phyloP scores from a whole-genome alignment of 2,888 invertebrate genomes.

The Synergus japonicus region DNA sequence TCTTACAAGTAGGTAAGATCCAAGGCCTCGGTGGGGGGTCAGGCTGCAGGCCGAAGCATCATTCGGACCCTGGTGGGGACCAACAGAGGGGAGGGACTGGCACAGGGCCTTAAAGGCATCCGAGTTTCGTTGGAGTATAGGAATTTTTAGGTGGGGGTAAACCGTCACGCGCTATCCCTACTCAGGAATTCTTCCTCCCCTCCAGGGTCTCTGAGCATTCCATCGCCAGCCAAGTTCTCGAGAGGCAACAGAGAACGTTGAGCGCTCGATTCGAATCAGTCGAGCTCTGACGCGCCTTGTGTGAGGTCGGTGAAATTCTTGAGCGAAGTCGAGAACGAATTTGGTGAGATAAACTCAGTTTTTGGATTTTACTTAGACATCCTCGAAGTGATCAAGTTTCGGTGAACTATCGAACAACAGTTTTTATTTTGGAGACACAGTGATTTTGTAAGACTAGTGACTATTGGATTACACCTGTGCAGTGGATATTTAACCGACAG shows the following conservation, averaged over 20 bases:
- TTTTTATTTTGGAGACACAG: conserved; percentile 8
- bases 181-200: conserved; percentile 57
- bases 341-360: conserved; percentile 25
- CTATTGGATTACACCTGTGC: conserved; percentile 61
- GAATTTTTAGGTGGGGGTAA: conserved; percentile 72
- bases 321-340: conserved; percentile 31
- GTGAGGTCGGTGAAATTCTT: conserved; percentile 64
- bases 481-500: conserved; percentile 51
- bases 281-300: conserved; percentile 71
- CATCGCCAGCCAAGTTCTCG: conserved; percentile 71
- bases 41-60: conserved; percentile 52
- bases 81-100: conserved; percentile 50
- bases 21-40: conserved; percentile 55
- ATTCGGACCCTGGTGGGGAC: conserved; percentile 14
- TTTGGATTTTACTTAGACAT: not conserved
- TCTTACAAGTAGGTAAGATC: conserved; percentile 54
- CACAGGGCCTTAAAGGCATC: conserved; percentile 61
- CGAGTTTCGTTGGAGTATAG: conserved; percentile 68
- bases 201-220: conserved; percentile 67
- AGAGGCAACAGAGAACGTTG: conserved; percentile 69
- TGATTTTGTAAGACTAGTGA: conserved; percentile 45
- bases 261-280: conserved; percentile 68
- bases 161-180: conserved; percentile 74
- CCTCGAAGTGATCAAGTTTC: conserved; percentile 1
- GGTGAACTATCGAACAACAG: not conserved